A percentile compares a stretch with the other conserved stretches of the same genome.
Evolutionary conservation across 2,888 invertebrate species (phyloP).

Genomic region (Drosophila prolongata): DNA sequence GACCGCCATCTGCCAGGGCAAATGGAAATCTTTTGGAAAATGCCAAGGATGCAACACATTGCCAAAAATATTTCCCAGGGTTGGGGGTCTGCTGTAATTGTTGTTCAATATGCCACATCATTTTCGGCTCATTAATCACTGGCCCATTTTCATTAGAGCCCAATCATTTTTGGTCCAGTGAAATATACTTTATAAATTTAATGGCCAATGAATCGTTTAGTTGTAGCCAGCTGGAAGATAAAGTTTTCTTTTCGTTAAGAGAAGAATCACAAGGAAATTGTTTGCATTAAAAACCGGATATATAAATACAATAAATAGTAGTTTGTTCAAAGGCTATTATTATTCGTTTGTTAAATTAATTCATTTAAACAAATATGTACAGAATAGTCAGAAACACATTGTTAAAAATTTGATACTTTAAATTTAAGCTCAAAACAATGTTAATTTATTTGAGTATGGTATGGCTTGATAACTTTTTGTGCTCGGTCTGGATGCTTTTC

Average conservation of each 20-base stretch:
- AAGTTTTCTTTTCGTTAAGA: not conserved
- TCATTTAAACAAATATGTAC: too few species aligned
- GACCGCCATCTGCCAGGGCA: slow-evolving; percentile 52
- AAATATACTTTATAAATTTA: slow-evolving; percentile 44
- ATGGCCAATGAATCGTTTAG: slow-evolving; percentile 4
- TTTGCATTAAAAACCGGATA: not conserved
- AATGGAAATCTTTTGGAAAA: slow-evolving; percentile 9
- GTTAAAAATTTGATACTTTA: too few species aligned
- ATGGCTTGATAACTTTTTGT: too few species aligned
- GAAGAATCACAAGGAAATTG: not conserved
- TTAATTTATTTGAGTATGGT: too few species aligned
- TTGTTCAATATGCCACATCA: slow-evolving; percentile 74
- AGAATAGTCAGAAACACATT: too few species aligned
- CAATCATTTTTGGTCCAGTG: slow-evolving; percentile 37
- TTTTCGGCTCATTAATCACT: slow-evolving; percentile 76
- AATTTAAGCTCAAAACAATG: too few species aligned
- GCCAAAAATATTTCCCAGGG: slow-evolving; percentile 30
- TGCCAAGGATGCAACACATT: slow-evolving; percentile 62
- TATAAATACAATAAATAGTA: not conserved
- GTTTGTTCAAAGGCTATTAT: not conserved
- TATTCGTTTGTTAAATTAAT: too few species aligned
- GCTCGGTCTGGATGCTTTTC: not conserved
- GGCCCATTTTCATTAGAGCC: slow-evolving; percentile 63
- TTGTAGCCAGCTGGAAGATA: not conserved
- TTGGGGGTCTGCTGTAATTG: slow-evolving; percentile 47